Evolutionary conservation across 2,888 invertebrate genomes (phyloP).

Genomic region (Sericinus montela): DNA sequence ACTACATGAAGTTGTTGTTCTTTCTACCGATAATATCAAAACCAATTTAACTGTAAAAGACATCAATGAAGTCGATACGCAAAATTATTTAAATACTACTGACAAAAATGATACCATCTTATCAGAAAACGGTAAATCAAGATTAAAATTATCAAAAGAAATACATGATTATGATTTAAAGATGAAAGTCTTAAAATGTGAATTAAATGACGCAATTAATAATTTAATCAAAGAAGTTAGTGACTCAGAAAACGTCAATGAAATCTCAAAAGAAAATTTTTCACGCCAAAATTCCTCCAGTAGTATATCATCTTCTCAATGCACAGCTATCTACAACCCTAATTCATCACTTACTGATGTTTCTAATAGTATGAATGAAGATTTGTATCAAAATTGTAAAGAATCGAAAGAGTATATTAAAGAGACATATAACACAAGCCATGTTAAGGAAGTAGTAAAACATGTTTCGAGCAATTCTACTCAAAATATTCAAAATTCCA

Average conservation of each 20-base stretch:
- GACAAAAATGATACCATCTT: constrained; percentile 3
- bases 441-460: constrained; percentile 68
- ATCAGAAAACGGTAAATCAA: not conserved
- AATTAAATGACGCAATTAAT: constrained; percentile 69
- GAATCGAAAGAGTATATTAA: constrained; percentile 28
- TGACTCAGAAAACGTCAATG: constrained; percentile 50
- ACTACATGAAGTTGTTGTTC: constrained; percentile 57
- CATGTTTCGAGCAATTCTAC: constrained; percentile 51
- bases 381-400: constrained; percentile 38
- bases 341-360: constrained; percentile 81
- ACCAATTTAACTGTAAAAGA: constrained; percentile 66
- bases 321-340: constrained; percentile 84
- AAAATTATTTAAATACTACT: not conserved
- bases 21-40: constrained; percentile 60
- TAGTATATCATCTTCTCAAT: constrained; percentile 83
- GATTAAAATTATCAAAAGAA: constrained; percentile 21
- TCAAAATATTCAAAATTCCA: constrained; percentile 28
- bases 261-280: constrained; percentile 45
- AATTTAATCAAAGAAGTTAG: constrained; percentile 67
- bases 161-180: constrained; percentile 48
- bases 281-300: constrained; percentile 80
- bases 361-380: constrained; percentile 66
- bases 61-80: constrained; percentile 29
- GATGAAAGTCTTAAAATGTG: constrained; percentile 68
- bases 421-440: constrained; percentile 36